These are phyloP conservation scores for Planococcus citri DNA, from an alignment of 1,140 invertebrate species.

Conservation along the genomic window DNA sequence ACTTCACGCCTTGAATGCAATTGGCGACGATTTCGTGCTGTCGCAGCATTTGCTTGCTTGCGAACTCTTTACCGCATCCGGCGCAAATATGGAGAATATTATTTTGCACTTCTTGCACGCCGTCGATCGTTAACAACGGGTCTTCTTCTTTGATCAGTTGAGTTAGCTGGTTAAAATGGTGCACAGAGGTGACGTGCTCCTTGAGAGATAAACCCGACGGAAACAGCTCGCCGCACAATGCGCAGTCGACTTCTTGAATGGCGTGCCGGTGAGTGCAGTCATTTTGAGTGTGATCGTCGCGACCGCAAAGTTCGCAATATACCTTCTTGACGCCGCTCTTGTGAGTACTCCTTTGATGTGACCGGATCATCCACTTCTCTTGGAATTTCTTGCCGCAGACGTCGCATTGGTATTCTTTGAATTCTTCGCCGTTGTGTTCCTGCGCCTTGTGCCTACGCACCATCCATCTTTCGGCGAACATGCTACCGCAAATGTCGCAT, in stretches of 20 bases:
- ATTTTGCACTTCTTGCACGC: not conserved
- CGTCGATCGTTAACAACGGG: not conserved
- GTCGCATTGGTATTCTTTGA: not conserved
- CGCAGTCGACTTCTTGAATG: not conserved
- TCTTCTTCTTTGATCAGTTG: not conserved
- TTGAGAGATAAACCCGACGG: not conserved
- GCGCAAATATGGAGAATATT: not conserved
- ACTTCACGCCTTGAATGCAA: not conserved
- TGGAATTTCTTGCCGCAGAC: not conserved
- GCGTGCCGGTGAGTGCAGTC: not conserved
- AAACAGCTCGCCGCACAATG: not conserved
- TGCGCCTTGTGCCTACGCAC: slow-evolving; percentile 61
- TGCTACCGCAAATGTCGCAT: slow-evolving; percentile 59
- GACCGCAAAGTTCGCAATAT: slow-evolving; percentile 4
- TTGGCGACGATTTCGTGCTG: not conserved
- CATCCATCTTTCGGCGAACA: slow-evolving; percentile 44
- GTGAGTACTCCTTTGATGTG: not conserved
- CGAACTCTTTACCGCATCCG: slow-evolving; percentile 8
- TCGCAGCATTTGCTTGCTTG: not conserved
- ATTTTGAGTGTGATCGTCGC: not conserved
- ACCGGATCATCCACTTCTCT: not conserved
- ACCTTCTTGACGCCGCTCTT: not conserved
- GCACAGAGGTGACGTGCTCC: not conserved
- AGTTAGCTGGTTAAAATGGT: not conserved
- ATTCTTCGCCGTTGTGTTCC: slow-evolving; percentile 7